phyloP scores from a whole-genome alignment of 2,797 vertebrate species.

The Alauda arvensis region DNA sequence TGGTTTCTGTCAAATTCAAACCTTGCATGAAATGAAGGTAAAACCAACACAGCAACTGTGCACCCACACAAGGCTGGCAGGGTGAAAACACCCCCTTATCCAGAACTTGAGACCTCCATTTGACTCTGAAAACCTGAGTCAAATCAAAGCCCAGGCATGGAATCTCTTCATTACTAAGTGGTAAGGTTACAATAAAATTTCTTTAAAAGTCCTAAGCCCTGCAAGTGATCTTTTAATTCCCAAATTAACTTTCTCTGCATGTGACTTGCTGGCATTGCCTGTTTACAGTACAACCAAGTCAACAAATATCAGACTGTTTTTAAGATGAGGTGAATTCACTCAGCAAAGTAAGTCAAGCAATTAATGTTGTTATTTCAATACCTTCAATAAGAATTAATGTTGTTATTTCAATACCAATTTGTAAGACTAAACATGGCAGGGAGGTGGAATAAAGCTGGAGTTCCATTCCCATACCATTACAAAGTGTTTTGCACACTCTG shows the following conservation, averaged over 20 bases:
- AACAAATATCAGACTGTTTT: not conserved
- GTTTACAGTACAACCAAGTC: not conserved
- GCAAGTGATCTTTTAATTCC: not conserved
- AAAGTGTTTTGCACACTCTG: not conserved
- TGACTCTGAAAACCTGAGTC: not conserved
- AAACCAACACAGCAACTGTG: not conserved
- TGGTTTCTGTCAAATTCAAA: not conserved
- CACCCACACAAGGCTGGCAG: accelerated
- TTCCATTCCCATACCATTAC: not conserved
- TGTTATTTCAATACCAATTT: not conserved
- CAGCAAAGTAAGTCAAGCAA: not conserved
- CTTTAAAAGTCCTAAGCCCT: not conserved
- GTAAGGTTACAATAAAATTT: not conserved
- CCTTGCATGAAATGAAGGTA: not conserved
- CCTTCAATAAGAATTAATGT: not conserved
- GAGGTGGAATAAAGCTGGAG: not conserved
- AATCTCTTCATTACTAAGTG: not conserved
- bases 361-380: not conserved
- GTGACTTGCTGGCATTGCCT: not conserved
- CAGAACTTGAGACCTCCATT: not conserved
- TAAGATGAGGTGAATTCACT: not conserved
- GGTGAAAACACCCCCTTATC: not conserved
- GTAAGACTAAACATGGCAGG: not conserved
- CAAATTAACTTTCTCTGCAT: not conserved
- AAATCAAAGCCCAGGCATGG: not conserved